These are phyloP conservation scores for Elaphurus davidianus DNA, from an alignment of 2,113 vertebrate genomes.

Conservation along the genomic window DNA sequence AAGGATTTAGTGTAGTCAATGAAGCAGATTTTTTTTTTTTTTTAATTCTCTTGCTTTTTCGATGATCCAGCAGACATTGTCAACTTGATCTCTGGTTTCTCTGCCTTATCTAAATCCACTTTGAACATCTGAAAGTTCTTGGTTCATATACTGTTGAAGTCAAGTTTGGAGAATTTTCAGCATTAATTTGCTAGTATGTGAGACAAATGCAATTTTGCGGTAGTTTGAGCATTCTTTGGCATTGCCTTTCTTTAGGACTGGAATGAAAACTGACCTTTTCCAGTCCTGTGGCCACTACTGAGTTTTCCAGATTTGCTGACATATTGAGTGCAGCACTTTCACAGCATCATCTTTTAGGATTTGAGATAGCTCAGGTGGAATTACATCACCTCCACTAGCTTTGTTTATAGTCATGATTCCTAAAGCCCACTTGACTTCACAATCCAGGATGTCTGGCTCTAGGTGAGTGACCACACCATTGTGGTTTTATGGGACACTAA, in stretches of 20 bases:
- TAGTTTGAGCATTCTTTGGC: neutral
- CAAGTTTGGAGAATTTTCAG: neutral
- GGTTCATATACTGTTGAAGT: fast-evolving
- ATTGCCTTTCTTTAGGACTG: neutral
- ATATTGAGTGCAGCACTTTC: neutral
- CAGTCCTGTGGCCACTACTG: neutral
- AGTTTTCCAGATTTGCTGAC: neutral
- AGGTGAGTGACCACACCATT: neutral
- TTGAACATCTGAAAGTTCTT: neutral
- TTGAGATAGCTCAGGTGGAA: neutral
- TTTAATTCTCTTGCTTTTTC: neutral
- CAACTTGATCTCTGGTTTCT: neutral
- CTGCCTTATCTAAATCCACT: neutral
- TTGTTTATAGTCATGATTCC: neutral
- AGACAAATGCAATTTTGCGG: neutral
- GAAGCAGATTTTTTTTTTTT: neutral
- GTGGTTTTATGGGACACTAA: neutral
- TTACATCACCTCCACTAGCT: neutral
- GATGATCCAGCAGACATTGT: neutral
- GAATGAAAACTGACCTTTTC: neutral
- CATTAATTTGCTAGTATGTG: neutral
- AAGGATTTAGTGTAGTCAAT: neutral
- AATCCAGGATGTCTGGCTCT: neutral
- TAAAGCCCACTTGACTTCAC: neutral
- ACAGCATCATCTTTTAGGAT: neutral